Evolutionary conservation across 2,797 vertebrate genomes (phyloP).

Genomic region (Vipera latastei): DNA sequence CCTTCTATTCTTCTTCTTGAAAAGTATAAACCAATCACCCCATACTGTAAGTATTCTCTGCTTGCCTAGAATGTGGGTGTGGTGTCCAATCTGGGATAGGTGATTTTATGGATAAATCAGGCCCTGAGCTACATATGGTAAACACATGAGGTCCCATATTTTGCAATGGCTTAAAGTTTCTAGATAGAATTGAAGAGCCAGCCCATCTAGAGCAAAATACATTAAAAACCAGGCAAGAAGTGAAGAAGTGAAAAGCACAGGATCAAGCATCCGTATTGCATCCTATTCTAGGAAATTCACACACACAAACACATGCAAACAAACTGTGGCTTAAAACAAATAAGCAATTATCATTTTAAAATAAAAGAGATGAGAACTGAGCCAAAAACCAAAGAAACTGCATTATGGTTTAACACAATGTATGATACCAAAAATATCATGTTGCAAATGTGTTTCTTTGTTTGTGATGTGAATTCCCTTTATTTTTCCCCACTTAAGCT

Average conservation of each 20-base stretch:
- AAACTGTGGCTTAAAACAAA: neutral
- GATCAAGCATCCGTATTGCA: neutral
- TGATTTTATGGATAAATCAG: neutral
- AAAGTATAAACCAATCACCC: neutral
- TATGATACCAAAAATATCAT: neutral
- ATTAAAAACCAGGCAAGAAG: neutral
- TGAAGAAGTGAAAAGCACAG: neutral
- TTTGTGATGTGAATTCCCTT: neutral
- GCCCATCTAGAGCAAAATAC: neutral
- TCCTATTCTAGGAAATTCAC: neutral
- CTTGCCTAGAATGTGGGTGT: neutral
- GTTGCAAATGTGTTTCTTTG: neutral
- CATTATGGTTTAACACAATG: neutral
- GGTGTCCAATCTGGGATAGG: neutral
- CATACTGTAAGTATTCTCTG: neutral
- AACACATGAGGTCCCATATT: no score
- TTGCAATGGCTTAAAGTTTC: neutral
- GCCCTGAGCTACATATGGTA: neutral
- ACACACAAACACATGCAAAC: neutral
- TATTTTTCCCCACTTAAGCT: constrained; percentile 11
- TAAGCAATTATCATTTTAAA: neutral
- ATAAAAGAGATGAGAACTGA: neutral
- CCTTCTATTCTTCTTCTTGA: neutral
- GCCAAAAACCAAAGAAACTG: neutral
- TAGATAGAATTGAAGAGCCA: neutral